Evolutionary conservation across 2,888 invertebrate genomes (phyloP).

Genomic region (Trissoscelio sp.): DNA sequence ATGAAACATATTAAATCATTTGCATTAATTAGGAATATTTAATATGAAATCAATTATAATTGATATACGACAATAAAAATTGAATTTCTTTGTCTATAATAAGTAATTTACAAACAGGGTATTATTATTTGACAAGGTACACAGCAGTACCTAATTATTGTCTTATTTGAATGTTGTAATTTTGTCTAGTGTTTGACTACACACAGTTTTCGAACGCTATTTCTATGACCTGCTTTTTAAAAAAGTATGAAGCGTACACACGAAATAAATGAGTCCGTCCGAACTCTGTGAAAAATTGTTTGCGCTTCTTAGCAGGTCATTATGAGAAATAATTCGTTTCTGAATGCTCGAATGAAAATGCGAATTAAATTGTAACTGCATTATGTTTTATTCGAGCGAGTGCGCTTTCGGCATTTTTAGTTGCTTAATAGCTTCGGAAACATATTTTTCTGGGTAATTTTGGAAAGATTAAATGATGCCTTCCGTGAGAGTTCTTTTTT

Average conservation of each 20-base stretch:
- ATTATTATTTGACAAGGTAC: too few relatives aligned
- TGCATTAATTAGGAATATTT: too few relatives aligned
- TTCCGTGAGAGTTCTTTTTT: constrained; percentile 22
- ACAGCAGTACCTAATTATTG: not conserved
- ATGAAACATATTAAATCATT: too few relatives aligned
- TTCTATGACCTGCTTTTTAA: constrained; percentile 12
- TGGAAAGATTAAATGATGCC: constrained; percentile 49
- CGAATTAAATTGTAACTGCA: constrained; percentile 51
- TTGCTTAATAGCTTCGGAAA: constrained; percentile 55
- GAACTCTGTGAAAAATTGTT: constrained; percentile 51
- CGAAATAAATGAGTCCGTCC: constrained; percentile 51
- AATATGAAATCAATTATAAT: too few relatives aligned
- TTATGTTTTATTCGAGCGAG: constrained; percentile 35
- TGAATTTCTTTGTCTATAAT: too few relatives aligned
- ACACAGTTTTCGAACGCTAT: not conserved
- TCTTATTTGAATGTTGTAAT: too few relatives aligned
- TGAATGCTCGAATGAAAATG: constrained; percentile 22
- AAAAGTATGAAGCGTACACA: constrained; percentile 6
- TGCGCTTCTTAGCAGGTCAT: constrained; percentile 53
- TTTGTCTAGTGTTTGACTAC: not conserved
- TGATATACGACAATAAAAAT: too few relatives aligned
- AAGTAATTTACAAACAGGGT: too few relatives aligned
- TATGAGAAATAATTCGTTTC: constrained; percentile 57
- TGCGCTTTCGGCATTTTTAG: constrained; percentile 29
- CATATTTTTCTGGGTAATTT: constrained; percentile 56